Evolutionary conservation across 2,888 invertebrate species (phyloP).

Genomic region (Drosophila kanekoi): DNA sequence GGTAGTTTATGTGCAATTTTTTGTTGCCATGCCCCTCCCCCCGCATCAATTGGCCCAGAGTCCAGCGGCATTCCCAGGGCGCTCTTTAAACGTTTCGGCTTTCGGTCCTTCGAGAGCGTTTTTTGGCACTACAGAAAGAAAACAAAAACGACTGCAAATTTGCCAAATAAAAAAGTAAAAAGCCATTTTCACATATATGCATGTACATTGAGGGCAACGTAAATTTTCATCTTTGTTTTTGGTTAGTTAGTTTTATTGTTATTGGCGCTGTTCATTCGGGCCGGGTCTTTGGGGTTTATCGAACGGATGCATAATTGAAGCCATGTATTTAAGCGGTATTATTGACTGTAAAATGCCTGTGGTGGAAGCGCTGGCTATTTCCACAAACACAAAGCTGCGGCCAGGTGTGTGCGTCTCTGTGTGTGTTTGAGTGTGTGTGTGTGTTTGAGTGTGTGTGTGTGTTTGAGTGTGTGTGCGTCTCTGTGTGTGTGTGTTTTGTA

Average conservation of each 20-base stretch:
- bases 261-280: conserved; percentile 9
- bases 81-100: conserved; percentile 70
- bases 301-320: conserved; percentile 67
- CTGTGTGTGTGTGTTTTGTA: background rate
- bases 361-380: conserved; percentile 11
- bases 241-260: conserved; percentile 53
- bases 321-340: conserved; percentile 76
- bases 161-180: conserved; percentile 58
- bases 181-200: conserved; percentile 59
- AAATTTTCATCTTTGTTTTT: conserved; percentile 42
- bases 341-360: conserved; percentile 67
- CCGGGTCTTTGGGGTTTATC: conserved; percentile 28
- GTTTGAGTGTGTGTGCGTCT: background rate
- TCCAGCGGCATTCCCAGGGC: conserved; percentile 65
- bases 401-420: background rate
- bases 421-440: background rate
- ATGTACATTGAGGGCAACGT: conserved; percentile 33
- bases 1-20: conserved; percentile 7
- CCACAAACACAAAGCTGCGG: too few relatives aligned
- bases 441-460: conserved; percentile 12
- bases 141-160: conserved; percentile 30
- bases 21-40: conserved; percentile 1
- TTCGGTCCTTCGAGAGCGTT: conserved; percentile 44
- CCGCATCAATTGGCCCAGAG: conserved; percentile 43
- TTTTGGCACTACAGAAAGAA: conserved; percentile 3